Base-by-base conservation (phyloP, 2,888 invertebrate species). In the Smittia aterrima region DNA sequence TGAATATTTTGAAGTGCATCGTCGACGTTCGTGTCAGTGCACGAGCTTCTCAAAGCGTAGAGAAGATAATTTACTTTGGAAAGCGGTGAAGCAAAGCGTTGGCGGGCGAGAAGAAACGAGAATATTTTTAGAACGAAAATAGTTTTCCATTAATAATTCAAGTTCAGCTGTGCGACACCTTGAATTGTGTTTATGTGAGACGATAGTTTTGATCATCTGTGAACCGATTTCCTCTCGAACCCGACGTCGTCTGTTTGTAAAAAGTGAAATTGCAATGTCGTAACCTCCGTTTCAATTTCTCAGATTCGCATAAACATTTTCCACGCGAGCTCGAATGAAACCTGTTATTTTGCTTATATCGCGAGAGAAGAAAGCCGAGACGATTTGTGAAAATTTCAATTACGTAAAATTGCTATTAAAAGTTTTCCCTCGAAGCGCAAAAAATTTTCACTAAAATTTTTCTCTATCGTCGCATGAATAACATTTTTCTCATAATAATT, bases 371-470 rank as follows among this genome's bases (percentile, higher is more conserved):
- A 47, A 47, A n/a, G n/a, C 16, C 47, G 32, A 32, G 32, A n/a
- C 16, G 11, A 2, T 47, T n/a, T 11, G 11, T 16, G 47, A 47
- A 47, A 47, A 47, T 47, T 41, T 47, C 16, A 11, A 67, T 67
- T 67, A 67, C 67, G 67, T 67, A 67, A 67, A 67, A 24, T 67
- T 67, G 27, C 67, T 67, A 67, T 67, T 67, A 67, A 67, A 67
- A 67, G 67, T 32, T 6, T 25, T 27, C 32, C 0, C 32, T 32
- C 32, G 32, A 32, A 32, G 32, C 32, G 32, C 32, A 32, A 9
- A 32, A 32, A 32, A 32, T 20, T 41, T 70, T 70, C 70, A 70
- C 53, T n/a, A 47, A 53, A 54, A 53, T 70, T 53, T n/a, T 9
- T 7, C 13, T 47, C 53, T n/a, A 4, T 47, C 18, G n/a, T 47